Conservation (phyloP, 1,140 invertebrate genomes). For the Drosophila busckii region DNA sequence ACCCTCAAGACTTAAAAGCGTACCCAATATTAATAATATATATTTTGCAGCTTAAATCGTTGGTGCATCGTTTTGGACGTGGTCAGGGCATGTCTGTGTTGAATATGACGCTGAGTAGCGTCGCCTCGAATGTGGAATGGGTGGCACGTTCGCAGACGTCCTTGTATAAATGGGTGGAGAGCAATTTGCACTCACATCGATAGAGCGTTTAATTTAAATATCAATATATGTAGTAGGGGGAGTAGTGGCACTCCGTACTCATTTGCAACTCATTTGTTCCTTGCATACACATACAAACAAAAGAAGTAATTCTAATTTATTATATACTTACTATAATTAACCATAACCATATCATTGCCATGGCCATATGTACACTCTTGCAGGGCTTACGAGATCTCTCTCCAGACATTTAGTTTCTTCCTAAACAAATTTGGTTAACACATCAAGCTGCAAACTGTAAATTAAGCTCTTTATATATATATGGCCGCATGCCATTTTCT, state of each 20-base stretch:
- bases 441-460: constrained; percentile 25
- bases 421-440: constrained; percentile 29
- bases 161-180: constrained; percentile 78
- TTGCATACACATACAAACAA: constrained; percentile 39
- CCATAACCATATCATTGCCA: constrained; percentile 71
- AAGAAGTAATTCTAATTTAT: constrained; percentile 24
- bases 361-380: constrained; percentile 31
- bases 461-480: constrained; percentile 36
- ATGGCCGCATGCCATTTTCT: constrained; percentile 48
- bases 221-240: constrained; percentile 3
- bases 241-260: background rate
- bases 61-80: constrained; percentile 76
- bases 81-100: constrained; percentile 76
- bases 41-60: constrained; percentile 59
- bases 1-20: no score
- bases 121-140: constrained; percentile 78
- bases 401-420: background rate
- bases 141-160: constrained; percentile 73
- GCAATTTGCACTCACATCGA: constrained; percentile 71
- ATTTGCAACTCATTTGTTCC: constrained; percentile 62
- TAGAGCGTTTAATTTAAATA: constrained; percentile 17
- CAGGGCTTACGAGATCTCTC: constrained; percentile 44
- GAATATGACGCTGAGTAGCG: constrained; percentile 77
- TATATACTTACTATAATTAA: constrained; percentile 47
- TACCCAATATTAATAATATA: background rate